Evolutionary conservation across 2,113 vertebrate species (phyloP).

Genomic region (Oryzias melastigma): DNA sequence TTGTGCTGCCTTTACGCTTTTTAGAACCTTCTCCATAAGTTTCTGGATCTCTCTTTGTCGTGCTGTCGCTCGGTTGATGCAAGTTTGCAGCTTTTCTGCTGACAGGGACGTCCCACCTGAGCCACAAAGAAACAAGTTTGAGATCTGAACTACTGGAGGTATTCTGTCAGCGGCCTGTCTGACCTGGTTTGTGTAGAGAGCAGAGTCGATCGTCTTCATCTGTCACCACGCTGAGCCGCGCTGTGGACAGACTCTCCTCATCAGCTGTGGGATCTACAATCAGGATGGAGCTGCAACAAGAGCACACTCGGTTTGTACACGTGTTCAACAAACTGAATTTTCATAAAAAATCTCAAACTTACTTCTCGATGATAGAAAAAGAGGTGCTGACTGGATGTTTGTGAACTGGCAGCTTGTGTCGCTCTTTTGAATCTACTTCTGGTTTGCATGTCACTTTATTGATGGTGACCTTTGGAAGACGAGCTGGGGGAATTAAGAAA

Average conservation of each 20-base stretch:
- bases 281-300: constrained; percentile 80
- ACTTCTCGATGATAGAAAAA: constrained; percentile 94
- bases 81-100: constrained; percentile 91
- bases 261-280: constrained; percentile 91
- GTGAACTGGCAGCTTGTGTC: constrained; percentile 79
- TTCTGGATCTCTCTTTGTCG: constrained; percentile 89
- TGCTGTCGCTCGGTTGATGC: constrained; percentile 83
- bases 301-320: neutral
- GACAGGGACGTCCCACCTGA: constrained; percentile 89
- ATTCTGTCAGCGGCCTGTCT: constrained; percentile 8
- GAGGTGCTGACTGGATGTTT: constrained; percentile 86
- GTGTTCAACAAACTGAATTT: neutral
- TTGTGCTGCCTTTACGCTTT: constrained; percentile 80
- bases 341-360: constrained; percentile 55
- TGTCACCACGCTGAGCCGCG: constrained; percentile 85
- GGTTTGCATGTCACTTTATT: constrained; percentile 86
- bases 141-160: neutral
- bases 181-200: constrained; percentile 92
- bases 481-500: constrained; percentile 72
- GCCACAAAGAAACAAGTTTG: neutral
- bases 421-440: constrained; percentile 85
- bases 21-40: constrained; percentile 84
- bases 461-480: constrained; percentile 84
- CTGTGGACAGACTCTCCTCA: constrained; percentile 87
- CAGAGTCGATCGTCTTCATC: constrained; percentile 88